Percentiles rank a stretch among this genome's conserved stretches.
Evolutionary conservation across 2,888 invertebrate genomes (phyloP).

Genomic region (Caenorhabditis japonica): DNA sequence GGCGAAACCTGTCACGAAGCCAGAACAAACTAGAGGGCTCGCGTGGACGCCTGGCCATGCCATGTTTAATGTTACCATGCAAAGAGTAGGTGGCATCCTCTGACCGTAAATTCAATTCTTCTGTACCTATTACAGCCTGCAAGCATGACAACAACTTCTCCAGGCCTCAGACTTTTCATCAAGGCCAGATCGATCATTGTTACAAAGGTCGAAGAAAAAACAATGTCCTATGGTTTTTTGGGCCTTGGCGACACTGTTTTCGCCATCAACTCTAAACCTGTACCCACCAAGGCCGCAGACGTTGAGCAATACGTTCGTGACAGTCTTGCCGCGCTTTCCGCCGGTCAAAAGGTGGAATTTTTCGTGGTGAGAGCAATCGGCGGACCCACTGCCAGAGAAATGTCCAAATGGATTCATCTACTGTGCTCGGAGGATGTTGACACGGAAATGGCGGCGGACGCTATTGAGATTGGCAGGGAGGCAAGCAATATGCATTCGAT

Average conservation of each 20-base stretch:
- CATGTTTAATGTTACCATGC: not conserved
- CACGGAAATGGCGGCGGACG: slow-evolving; percentile 36
- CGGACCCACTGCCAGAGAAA: not conserved
- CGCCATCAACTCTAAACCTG: not conserved
- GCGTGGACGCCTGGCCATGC: too few species aligned
- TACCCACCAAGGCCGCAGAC: too few species aligned
- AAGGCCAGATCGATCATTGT: too few species aligned
- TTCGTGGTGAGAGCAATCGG: slow-evolving; percentile 34
- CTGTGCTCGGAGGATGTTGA: slow-evolving; percentile 16
- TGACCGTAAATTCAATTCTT: not conserved
- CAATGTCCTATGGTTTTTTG: not conserved
- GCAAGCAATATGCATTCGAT: slow-evolving; percentile 44
- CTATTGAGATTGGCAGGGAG: slow-evolving; percentile 35
- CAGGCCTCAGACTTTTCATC: too few species aligned
- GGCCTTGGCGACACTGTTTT: not conserved
- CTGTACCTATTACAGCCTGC: too few species aligned
- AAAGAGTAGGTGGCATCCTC: not conserved
- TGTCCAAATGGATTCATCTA: slow-evolving; percentile 12
- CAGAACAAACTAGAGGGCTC: not conserved
- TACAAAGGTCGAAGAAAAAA: not conserved
- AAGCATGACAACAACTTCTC: too few species aligned
- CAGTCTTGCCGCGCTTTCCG: not conserved
- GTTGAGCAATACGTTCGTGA: too few species aligned
- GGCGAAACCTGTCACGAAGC: not conserved
- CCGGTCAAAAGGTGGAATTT: not conserved